phyloP scores from a whole-genome alignment of 1,140 invertebrate species.

The Sinella curviseta region DNA sequence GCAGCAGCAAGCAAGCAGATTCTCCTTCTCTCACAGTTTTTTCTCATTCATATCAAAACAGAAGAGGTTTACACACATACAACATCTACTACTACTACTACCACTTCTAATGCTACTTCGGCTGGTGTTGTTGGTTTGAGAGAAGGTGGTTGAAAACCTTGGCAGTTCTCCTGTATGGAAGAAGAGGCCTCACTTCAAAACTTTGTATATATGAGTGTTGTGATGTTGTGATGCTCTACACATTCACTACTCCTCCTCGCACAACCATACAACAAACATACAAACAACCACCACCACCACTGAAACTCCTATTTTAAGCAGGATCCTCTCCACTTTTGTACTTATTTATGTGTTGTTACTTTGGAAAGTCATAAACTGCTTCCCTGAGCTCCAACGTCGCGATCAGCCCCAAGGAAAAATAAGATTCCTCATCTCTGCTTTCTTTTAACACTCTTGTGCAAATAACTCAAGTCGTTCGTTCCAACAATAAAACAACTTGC shows the following conservation, averaged over 20 bases:
- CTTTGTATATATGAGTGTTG: neutral
- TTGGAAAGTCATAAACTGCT: neutral
- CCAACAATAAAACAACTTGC: no score
- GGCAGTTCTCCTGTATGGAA: neutral
- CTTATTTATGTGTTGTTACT: slow-evolving; percentile 2
- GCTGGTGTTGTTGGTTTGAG: neutral
- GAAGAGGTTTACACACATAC: neutral
- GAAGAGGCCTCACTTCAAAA: neutral
- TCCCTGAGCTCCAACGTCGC: neutral
- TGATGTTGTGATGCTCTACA: neutral
- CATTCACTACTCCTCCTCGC: neutral
- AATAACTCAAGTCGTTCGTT: neutral
- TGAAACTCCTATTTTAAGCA: neutral
- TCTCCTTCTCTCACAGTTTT: neutral
- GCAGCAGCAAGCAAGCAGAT: neutral
- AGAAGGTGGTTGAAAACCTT: neutral
- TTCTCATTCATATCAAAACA: neutral
- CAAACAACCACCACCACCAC: neutral
- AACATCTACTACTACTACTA: neutral
- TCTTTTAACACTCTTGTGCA: neutral
- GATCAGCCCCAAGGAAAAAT: slow-evolving; percentile 2
- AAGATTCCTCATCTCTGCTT: neutral
- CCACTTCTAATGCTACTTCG: neutral
- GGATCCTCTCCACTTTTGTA: neutral
- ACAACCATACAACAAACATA: neutral